phyloP scores from a whole-genome alignment of 2,888 invertebrate species.

The Tolmerus cingulatus region DNA sequence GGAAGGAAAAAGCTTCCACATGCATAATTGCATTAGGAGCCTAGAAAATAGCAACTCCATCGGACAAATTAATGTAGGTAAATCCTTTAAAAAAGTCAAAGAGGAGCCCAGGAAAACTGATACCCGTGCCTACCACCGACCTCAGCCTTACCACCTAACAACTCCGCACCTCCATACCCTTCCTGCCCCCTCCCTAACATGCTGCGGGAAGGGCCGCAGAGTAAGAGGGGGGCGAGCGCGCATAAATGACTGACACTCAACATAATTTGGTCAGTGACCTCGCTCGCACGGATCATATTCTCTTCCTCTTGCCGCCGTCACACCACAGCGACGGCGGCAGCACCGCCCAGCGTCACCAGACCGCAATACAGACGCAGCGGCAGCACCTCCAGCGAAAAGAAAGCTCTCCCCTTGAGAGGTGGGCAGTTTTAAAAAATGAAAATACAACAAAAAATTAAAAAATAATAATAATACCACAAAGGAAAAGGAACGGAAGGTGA shows the following conservation, averaged over 20 bases:
- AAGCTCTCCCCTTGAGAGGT: background rate
- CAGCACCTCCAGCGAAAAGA: background rate
- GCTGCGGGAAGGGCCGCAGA: background rate
- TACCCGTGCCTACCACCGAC: background rate
- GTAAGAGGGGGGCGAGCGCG: background rate
- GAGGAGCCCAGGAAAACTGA: background rate
- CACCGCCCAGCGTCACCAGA: slow-evolving; percentile 29
- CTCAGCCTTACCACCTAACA: background rate
- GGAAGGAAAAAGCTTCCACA: slow-evolving; percentile 22
- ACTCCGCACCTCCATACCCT: background rate
- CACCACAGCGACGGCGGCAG: background rate
- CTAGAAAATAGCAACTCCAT: slow-evolving; percentile 17
- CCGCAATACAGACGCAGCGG: background rate
- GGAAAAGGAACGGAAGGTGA: slow-evolving; percentile 29
- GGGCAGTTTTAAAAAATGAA: background rate
- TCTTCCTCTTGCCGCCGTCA: background rate
- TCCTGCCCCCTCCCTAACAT: background rate
- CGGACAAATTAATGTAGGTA: slow-evolving; percentile 35
- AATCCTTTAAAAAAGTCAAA: slow-evolving; percentile 22
- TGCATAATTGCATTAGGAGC: slow-evolving; percentile 39
- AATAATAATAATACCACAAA: background rate
- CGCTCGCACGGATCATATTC: slow-evolving; percentile 22
- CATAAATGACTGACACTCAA: slow-evolving; percentile 27
- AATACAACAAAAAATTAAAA: background rate
- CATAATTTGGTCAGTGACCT: slow-evolving; percentile 39